Evolutionary conservation across 1,140 invertebrate species (phyloP).

Genomic region (Zaprionus kolodkinae): DNA sequence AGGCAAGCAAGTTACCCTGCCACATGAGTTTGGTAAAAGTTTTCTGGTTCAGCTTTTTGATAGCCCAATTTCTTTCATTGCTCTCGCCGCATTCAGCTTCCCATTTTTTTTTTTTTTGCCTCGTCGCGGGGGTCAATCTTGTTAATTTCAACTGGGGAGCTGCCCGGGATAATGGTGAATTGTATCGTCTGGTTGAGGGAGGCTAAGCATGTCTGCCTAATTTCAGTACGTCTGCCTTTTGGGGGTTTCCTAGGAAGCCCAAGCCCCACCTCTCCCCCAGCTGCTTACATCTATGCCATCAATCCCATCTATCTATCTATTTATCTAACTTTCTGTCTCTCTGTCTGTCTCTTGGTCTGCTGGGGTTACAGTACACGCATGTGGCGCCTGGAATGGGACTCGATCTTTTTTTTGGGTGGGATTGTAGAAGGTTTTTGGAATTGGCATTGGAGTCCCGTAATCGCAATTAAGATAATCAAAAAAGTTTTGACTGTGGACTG

Average conservation of each 20-base stretch:
- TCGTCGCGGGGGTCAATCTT: constrained; percentile 67
- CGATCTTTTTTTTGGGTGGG: constrained; percentile 1
- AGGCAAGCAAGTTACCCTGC: too few relatives aligned
- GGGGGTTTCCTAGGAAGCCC: constrained; percentile 24
- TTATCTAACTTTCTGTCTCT: constrained; percentile 49
- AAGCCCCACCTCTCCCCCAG: too few relatives aligned
- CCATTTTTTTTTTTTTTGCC: background rate
- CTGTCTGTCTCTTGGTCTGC: constrained; percentile 25
- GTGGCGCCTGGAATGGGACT: constrained; percentile 28
- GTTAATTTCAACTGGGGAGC: constrained; percentile 66
- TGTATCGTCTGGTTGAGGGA: background rate
- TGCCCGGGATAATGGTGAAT: background rate
- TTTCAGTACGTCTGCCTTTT: constrained; percentile 42
- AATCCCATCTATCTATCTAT: constrained; percentile 58
- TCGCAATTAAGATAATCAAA: constrained; percentile 83
- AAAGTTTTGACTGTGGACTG: constrained; percentile 80
- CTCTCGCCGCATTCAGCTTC: constrained; percentile 33
- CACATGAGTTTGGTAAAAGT: constrained; percentile 34
- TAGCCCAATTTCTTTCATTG: constrained; percentile 79
- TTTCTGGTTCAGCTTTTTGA: constrained; percentile 51
- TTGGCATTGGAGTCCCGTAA: constrained; percentile 52
- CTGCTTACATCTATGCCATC: constrained; percentile 32
- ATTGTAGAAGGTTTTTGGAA: background rate
- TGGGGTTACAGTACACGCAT: constrained; percentile 61
- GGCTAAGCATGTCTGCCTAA: constrained; percentile 42